Evolutionary conservation across 2,888 invertebrate species (phyloP).

Genomic region (Meloe dianella): DNA sequence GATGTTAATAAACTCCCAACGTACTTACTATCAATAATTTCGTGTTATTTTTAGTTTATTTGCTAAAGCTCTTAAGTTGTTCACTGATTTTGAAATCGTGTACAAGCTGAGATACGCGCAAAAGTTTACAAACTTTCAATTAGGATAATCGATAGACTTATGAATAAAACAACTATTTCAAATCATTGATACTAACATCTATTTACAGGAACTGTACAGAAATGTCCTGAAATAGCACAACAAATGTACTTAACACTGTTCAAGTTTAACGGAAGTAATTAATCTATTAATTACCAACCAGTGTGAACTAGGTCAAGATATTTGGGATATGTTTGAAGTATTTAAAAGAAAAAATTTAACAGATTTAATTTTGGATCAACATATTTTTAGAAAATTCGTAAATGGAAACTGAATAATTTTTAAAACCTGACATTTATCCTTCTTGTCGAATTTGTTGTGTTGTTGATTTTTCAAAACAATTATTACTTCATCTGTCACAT

Average conservation of each 20-base stretch:
- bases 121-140: not conserved
- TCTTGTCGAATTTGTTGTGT: constrained; percentile 1
- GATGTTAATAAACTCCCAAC: constrained; percentile 7
- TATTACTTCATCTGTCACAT: constrained; percentile 13
- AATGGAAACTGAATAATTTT: not conserved
- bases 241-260: too few relatives aligned
- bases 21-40: constrained; percentile 12
- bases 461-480: constrained; percentile 4
- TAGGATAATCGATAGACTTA: too few relatives aligned
- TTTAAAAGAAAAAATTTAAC: too few relatives aligned
- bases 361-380: too few relatives aligned
- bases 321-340: too few relatives aligned
- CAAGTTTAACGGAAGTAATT: not conserved
- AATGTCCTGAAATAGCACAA: not conserved
- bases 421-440: constrained; percentile 4
- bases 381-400: not conserved
- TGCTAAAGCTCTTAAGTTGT: not conserved
- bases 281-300: not conserved
- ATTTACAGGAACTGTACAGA: not conserved
- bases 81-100: not conserved
- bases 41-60: constrained; percentile 9
- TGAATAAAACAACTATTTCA: too few relatives aligned
- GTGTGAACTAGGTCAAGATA: not conserved
- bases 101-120: not conserved
- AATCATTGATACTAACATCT: too few relatives aligned